These are phyloP conservation scores for Tetramorium alpestre DNA, from an alignment of 1,140 invertebrate species.

Conservation along the genomic window DNA sequence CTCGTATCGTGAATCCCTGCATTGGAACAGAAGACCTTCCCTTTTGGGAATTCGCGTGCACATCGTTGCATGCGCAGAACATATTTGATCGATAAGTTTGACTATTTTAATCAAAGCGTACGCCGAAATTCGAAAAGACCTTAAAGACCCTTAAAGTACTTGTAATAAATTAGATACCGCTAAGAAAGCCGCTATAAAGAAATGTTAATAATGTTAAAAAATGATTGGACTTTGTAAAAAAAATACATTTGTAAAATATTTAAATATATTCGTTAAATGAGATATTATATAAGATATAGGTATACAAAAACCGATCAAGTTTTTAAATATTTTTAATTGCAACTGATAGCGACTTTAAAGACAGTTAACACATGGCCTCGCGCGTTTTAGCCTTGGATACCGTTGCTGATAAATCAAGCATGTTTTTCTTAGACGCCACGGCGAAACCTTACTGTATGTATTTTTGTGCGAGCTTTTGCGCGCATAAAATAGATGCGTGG, in stretches of 20 bases:
- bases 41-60: constrained; percentile 17
- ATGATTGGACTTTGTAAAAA: not conserved
- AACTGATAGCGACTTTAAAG: not conserved
- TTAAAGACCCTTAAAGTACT: not conserved
- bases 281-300: not conserved
- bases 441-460: constrained; percentile 21
- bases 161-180: not conserved
- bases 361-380: not conserved
- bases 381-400: not conserved
- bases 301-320: not conserved
- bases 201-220: not conserved
- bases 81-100: constrained; percentile 14
- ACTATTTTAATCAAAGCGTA: constrained; percentile 1
- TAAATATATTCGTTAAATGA: not conserved
- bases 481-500: constrained; percentile 36
- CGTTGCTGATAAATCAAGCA: not conserved
- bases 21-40: not conserved
- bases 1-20: not conserved
- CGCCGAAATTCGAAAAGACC: constrained; percentile 9
- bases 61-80: constrained; percentile 6
- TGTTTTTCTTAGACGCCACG: constrained; percentile 29
- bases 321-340: not conserved
- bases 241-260: not conserved
- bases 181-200: not conserved
- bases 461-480: constrained; percentile 34